Conservation (phyloP, 2,113 vertebrate species). For the Ahaetulla prasina region DNA sequence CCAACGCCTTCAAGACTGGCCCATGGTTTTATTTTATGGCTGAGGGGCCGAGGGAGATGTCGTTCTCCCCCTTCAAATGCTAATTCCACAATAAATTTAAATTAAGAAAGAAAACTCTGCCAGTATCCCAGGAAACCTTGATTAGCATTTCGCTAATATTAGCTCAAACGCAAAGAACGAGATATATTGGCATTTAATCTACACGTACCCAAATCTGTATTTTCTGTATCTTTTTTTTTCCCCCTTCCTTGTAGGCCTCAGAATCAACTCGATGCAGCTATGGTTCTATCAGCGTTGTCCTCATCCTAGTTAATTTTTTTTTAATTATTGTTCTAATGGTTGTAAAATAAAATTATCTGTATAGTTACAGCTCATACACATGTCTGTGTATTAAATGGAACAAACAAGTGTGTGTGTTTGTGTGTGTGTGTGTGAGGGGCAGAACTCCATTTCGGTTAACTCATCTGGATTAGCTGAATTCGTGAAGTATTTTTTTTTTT, state of each 20-base stretch:
- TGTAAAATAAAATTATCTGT: conserved; percentile 85
- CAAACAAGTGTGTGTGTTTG: neutral
- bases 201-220: neutral
- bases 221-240: conserved; percentile 66
- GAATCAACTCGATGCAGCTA: conserved; percentile 85
- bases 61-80: neutral
- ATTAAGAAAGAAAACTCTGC: neutral
- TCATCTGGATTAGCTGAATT: conserved; percentile 82
- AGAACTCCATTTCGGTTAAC: conserved; percentile 79
- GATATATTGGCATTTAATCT: neutral
- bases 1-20: neutral
- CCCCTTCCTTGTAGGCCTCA: conserved; percentile 82
- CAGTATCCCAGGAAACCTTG: neutral
- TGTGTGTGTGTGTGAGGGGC: neutral
- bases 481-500: conserved; percentile 72
- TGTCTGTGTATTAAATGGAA: conserved; percentile 86
- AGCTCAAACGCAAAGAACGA: neutral
- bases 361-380: conserved; percentile 93
- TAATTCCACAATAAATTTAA: neutral
- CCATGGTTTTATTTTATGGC: neutral
- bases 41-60: neutral
- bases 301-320: conserved; percentile 77
- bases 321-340: conserved; percentile 73
- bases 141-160: neutral
- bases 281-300: conserved; percentile 80